Percentiles rank a stretch among this genome's conserved stretches.
Conservation (phyloP, 2,888 invertebrate species). For the Dromius quadrimaculatus region DNA sequence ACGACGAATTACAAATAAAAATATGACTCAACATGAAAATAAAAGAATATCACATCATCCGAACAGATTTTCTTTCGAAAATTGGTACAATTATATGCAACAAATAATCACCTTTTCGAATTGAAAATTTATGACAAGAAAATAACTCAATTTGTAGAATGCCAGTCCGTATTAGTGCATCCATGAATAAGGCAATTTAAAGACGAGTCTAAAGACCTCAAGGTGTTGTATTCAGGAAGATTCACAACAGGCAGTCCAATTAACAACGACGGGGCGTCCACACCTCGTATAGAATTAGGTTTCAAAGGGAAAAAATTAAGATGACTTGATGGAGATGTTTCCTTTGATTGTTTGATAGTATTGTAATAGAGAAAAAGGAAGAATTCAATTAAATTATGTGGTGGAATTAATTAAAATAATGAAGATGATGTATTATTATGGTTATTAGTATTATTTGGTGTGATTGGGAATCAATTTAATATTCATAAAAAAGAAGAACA, state of each 20-base stretch:
- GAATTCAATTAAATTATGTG: background rate
- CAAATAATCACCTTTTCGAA: background rate
- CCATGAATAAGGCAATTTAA: constrained; percentile 1
- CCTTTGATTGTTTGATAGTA: background rate
- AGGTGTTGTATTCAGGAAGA: background rate
- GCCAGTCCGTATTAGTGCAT: background rate
- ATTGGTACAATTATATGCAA: constrained; percentile 16
- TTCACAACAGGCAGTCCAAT: background rate
- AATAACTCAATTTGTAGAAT: constrained; percentile 15
- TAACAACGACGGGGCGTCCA: background rate
- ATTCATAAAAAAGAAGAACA: too few species aligned
- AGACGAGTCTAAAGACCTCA: background rate
- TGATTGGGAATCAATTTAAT: background rate
- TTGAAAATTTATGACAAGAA: constrained; percentile 1
- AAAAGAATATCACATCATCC: too few species aligned
- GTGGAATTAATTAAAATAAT: background rate
- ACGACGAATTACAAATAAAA: too few species aligned
- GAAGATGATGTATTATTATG: background rate
- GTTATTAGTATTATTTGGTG: background rate
- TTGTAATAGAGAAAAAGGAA: background rate
- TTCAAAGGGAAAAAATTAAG: background rate
- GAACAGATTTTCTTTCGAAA: too few species aligned
- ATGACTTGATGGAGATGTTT: background rate
- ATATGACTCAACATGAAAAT: too few species aligned
- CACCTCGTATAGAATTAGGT: background rate